Evolutionary conservation across 1,140 invertebrate species (phyloP).

Genomic region (Chironomus tepperi): DNA sequence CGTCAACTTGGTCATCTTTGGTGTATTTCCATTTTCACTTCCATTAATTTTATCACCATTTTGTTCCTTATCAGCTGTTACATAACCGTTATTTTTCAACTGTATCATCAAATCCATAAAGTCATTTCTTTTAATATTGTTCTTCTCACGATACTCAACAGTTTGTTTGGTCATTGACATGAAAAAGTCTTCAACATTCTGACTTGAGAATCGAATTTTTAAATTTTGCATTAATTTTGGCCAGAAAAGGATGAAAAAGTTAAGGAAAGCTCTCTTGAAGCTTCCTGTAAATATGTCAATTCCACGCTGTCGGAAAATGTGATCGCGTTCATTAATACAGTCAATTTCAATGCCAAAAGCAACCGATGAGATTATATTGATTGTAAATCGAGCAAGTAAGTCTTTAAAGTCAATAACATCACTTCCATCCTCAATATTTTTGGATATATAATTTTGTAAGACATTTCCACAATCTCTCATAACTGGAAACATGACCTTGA

Average conservation of each 20-base stretch:
- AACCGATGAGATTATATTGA: slow-evolving; percentile 35
- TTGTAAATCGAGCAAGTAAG: slow-evolving; percentile 30
- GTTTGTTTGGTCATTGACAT: slow-evolving; percentile 30
- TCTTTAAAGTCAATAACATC: slow-evolving; percentile 26
- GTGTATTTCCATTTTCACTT: neutral
- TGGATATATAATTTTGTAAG: neutral
- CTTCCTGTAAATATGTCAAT: slow-evolving; percentile 29
- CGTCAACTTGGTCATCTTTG: neutral
- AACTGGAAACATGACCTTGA: slow-evolving; percentile 27
- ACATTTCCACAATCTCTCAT: neutral
- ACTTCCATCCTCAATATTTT: neutral
- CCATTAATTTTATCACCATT: slow-evolving; percentile 23
- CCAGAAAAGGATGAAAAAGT: slow-evolving; percentile 29
- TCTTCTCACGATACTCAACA: slow-evolving; percentile 33
- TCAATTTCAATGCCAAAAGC: slow-evolving; percentile 38
- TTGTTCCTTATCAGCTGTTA: slow-evolving; percentile 17
- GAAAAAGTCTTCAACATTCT: slow-evolving; percentile 32
- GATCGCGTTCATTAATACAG: slow-evolving; percentile 32
- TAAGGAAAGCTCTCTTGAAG: slow-evolving; percentile 25
- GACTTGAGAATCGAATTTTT: slow-evolving; percentile 26
- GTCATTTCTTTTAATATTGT: slow-evolving; percentile 31
- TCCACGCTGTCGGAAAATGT: slow-evolving; percentile 32
- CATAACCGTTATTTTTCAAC: neutral
- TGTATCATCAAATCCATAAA: slow-evolving; percentile 31
- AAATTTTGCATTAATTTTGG: slow-evolving; percentile 29